Base-by-base conservation (phyloP, 2,888 invertebrate species). In the Teleiodes luculella region DNA sequence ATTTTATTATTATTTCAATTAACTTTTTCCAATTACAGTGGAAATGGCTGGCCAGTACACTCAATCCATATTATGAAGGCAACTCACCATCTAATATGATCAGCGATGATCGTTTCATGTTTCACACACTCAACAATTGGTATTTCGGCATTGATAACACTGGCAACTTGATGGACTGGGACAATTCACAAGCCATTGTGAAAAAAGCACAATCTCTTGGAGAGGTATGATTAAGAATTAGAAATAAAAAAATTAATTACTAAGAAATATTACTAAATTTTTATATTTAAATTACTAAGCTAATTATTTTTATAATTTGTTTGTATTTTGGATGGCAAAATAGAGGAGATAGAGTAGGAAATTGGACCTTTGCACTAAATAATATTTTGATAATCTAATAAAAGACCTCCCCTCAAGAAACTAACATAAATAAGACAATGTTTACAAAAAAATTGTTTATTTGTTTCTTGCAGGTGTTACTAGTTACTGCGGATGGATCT, bases 401-500 rank as follows among this genome's bases (percentile, higher is more conserved):
- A n/a, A n/a, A n/a, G n/a, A n/a, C n/a, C n/a, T n/a, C n/a, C n/a
- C n/a, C n/a, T n/a, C n/a, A n/a, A n/a, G n/a, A n/a, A n/a, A n/a
- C n/a, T n/a, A n/a, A n/a, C n/a, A n/a, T n/a, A n/a, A n/a, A n/a
- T n/a, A n/a, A n/a, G n/a, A n/a, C n/a, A n/a, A n/a, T n/a, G n/a
- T n/a, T n/a, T n/a, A n/a, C n/a, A n/a, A n/a, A n/a, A n/a, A n/a
- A n/a, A n/a, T n/a, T n/a, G n/a, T n/a, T 30, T 18, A 11, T 35
- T 57, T 43, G 50, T 70, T 47, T 72, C 35, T 43, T 5, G 0
- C 70, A 94, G 91, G 91, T 93, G 2, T 72, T 92, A 57, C 75
- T 95, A 13, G 93, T 98, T 31, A 98, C 98, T 4, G 97, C 97
- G 0, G 98, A 98, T 90, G 98, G 98, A 0, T 97, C 98, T 66